Conservation (phyloP, 2,113 vertebrate genomes). For the Mesoclemmys tuberculata region DNA sequence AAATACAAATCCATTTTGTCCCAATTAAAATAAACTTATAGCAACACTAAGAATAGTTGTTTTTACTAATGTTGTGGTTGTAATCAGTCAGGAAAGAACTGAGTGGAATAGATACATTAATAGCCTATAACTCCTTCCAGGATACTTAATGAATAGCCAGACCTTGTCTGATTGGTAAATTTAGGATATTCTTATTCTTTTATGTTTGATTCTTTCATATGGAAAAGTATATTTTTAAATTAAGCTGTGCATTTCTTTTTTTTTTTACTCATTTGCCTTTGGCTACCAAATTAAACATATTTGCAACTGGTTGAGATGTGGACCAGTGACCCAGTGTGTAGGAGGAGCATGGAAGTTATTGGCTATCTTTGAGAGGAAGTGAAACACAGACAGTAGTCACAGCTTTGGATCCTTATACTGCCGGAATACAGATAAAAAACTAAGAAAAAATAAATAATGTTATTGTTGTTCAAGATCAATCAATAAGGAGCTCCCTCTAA, state of each 20-base stretch:
- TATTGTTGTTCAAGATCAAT: background rate
- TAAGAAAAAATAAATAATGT: background rate
- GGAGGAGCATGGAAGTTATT: background rate
- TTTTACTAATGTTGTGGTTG: background rate
- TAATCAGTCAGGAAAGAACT: background rate
- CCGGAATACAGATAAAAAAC: background rate
- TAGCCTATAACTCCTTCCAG: background rate
- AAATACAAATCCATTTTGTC: background rate
- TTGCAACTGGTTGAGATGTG: background rate
- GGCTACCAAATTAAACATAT: background rate
- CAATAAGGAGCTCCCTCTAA: background rate
- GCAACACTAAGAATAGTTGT: background rate
- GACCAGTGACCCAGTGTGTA: background rate
- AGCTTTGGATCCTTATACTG: background rate
- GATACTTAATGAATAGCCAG: background rate
- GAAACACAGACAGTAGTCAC: background rate
- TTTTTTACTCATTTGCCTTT: background rate
- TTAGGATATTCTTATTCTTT: background rate
- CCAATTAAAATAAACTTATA: background rate
- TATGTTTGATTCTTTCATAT: background rate
- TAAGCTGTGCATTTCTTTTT: background rate
- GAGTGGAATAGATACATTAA: background rate
- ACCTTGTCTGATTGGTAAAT: background rate
- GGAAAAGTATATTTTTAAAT: background rate
- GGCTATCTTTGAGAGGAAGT: background rate